Percentiles rank a stretch among this genome's conserved stretches.
phyloP scores from a whole-genome alignment of 2,113 vertebrate species.

The Crotalus helleri region DNA sequence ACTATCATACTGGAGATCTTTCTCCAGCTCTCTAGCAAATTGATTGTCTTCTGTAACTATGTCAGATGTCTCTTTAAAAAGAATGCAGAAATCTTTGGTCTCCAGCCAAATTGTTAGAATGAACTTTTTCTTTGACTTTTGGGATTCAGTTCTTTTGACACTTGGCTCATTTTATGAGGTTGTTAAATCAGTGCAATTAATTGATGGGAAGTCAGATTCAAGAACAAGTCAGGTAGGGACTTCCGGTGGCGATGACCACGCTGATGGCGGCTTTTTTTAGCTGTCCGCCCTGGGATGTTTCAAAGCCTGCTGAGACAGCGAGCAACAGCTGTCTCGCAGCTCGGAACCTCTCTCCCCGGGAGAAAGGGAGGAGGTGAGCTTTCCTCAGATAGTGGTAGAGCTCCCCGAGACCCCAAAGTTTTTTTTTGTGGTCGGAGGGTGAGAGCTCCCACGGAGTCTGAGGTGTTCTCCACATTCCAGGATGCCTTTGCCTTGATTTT shows the following conservation, averaged over 20 bases:
- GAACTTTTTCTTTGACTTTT: neutral
- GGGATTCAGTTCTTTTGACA: constrained; percentile 16
- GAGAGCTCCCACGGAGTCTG: no score
- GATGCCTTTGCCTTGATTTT: no score
- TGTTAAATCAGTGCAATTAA: constrained; percentile 4
- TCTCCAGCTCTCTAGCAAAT: neutral
- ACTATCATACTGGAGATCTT: neutral
- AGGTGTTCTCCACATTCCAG: no score
- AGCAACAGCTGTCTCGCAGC: no score
- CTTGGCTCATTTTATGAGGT: constrained; percentile 29
- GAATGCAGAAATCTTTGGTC: neutral
- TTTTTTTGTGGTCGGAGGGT: no score
- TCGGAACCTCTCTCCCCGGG: no score
- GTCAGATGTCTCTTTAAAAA: constrained; percentile 30
- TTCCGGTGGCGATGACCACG: no score
- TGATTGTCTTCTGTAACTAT: constrained; percentile 2
- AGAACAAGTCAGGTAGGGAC: neutral
- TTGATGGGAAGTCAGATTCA: constrained; percentile 11
- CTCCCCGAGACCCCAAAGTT: no score
- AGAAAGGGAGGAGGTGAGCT: no score
- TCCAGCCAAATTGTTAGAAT: constrained; percentile 2
- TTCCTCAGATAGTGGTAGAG: no score
- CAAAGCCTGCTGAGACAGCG: no score
- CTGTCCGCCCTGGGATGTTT: no score
- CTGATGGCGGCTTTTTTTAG: neutral